Conservation (phyloP, 2,888 invertebrate genomes). For the Cataglyphis altisquamis region DNA sequence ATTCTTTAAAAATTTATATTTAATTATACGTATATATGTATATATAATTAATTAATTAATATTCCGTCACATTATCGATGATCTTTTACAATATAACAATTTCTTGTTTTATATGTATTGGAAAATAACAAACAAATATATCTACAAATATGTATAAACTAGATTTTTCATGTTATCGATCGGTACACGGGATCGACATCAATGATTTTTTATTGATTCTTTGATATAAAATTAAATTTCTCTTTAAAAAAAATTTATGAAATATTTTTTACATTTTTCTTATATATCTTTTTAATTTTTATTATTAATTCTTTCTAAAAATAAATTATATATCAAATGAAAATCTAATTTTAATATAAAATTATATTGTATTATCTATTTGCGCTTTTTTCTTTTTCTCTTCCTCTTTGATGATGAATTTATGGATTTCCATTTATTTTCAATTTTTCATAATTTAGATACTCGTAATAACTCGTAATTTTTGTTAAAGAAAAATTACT, state of each 20-base stretch:
- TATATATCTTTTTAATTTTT: not conserved
- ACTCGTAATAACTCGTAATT: not conserved
- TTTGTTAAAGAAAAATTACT: not conserved
- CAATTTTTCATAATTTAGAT: not conserved
- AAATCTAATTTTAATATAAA: not conserved
- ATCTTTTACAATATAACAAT: constrained; percentile 2
- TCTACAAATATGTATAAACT: not conserved
- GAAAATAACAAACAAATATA: not conserved
- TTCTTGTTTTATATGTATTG: not conserved
- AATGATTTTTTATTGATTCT: not conserved
- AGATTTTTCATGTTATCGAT: not conserved
- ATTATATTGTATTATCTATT: not conserved
- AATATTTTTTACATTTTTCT: not conserved
- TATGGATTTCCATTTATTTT: constrained; percentile 3
- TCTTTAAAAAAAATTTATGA: not conserved
- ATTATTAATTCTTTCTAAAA: not conserved
- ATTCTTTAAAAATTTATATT: too few relatives aligned
- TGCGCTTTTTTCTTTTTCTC: not conserved
- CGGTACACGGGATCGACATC: not conserved
- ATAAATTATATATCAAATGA: not conserved
- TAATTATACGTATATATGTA: too few relatives aligned
- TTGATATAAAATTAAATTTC: not conserved
- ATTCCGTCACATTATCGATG: not conserved
- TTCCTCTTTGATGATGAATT: not conserved
- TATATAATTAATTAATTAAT: too few relatives aligned